Percentiles rank a stretch among this genome's conserved stretches.
Conservation (phyloP, 2,113 vertebrate genomes). For the Erinaceus europaeus region DNA sequence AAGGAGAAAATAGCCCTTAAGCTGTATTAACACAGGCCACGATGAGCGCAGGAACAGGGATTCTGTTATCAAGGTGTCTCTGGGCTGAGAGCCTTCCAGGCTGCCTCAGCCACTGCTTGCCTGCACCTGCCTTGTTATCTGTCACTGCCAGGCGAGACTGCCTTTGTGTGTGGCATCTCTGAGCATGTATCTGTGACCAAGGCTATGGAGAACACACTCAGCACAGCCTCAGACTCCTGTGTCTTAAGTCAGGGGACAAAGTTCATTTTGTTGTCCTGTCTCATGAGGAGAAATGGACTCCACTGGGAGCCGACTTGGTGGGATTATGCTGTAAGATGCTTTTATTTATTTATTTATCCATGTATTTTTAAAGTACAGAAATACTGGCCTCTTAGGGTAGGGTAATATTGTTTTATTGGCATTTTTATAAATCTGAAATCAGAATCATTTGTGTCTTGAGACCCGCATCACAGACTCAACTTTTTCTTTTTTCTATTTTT, state of each 20-base stretch:
- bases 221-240: neutral
- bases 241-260: neutral
- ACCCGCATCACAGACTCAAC: neutral
- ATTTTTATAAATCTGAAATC: neutral
- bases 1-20: constrained; percentile 58
- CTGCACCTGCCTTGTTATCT: constrained; percentile 55
- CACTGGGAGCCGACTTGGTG: neutral
- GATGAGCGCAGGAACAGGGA: neutral
- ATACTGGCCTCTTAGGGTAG: neutral
- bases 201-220: constrained; percentile 25
- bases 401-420: neutral
- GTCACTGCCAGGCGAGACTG: constrained; percentile 20
- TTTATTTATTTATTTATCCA: no score
- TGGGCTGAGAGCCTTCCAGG: neutral
- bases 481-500: no score
- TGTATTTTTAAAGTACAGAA: neutral
- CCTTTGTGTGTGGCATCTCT: neutral
- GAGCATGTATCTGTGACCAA: neutral
- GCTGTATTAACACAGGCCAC: constrained; percentile 23
- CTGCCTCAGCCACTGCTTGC: neutral
- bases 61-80: constrained; percentile 1
- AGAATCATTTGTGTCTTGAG: neutral
- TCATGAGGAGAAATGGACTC: neutral
- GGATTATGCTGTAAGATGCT: neutral
- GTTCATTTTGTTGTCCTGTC: neutral